Conservation (phyloP, 2,797 vertebrate genomes). For the Calcarius lapponicus region DNA sequence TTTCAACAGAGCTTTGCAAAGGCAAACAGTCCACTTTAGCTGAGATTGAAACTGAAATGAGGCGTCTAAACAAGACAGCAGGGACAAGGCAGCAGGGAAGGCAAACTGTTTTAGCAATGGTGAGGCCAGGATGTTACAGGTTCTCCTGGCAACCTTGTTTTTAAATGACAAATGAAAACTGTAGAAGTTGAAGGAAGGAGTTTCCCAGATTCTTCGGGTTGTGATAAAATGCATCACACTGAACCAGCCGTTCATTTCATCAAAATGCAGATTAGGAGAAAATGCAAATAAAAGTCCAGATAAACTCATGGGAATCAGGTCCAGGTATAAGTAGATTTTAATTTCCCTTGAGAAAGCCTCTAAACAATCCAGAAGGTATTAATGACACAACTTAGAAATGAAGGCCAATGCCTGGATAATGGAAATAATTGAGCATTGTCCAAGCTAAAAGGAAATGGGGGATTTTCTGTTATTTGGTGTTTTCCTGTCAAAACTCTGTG, state of each 20-base stretch:
- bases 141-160: not conserved
- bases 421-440: not conserved
- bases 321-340: not conserved
- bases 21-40: not conserved
- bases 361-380: not conserved
- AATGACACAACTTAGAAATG: not conserved
- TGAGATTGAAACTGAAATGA: not conserved
- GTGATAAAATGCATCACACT: not conserved
- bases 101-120: not conserved
- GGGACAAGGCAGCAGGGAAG: not conserved
- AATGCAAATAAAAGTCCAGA: not conserved
- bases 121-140: not conserved
- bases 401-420: not conserved
- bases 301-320: not conserved
- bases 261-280: not conserved
- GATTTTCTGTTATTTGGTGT: not conserved
- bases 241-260: not conserved
- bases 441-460: not conserved
- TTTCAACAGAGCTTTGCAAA: constrained; percentile 2
- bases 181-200: not conserved
- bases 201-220: not conserved
- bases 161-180: not conserved
- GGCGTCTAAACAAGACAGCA: not conserved
- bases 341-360: not conserved
- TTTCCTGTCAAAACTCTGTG: not conserved